phyloP scores from a whole-genome alignment of 2,888 invertebrate species.

The Cacoxenus indagator region DNA sequence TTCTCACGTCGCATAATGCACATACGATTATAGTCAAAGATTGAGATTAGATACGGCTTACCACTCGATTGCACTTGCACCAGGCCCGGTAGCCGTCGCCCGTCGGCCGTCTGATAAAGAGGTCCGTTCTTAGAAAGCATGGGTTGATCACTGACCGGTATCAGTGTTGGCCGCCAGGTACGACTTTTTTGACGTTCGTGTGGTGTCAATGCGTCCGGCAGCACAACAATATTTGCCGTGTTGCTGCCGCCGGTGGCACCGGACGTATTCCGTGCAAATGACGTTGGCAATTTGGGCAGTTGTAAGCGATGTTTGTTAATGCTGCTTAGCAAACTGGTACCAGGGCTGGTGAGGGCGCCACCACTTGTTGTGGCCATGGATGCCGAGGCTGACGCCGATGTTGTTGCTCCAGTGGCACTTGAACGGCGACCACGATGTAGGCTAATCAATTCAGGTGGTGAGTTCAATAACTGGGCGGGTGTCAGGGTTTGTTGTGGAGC shows the following conservation, averaged over 20 bases:
- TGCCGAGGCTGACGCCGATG: conserved; percentile 55
- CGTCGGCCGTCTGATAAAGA: conserved; percentile 75
- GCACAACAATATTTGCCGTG: conserved; percentile 64
- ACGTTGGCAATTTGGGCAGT: conserved; percentile 56
- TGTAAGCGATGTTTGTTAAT: conserved; percentile 40
- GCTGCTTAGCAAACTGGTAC: conserved; percentile 27
- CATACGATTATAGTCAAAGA: conserved; percentile 86
- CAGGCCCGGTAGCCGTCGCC: conserved; percentile 75
- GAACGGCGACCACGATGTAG: conserved; percentile 70
- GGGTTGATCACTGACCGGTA: conserved; percentile 75
- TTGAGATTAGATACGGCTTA: conserved; percentile 83
- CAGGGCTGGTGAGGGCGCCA: not conserved
- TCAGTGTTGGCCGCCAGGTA: conserved; percentile 80
- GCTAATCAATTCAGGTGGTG: conserved; percentile 76
- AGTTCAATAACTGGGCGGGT: conserved; percentile 53
- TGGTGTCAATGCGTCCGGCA: conserved; percentile 67
- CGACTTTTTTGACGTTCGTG: conserved; percentile 73
- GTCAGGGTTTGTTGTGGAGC: conserved; percentile 2
- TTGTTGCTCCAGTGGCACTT: conserved; percentile 35
- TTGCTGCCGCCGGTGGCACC: conserved; percentile 53
- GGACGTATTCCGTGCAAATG: conserved; percentile 69
- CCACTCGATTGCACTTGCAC: conserved; percentile 84
- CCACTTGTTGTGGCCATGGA: conserved; percentile 34
- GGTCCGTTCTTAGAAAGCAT: conserved; percentile 61
- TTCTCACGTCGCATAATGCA: conserved; percentile 80